Conservation (phyloP, 2,113 vertebrate species). For the Psittacus erithacus region DNA sequence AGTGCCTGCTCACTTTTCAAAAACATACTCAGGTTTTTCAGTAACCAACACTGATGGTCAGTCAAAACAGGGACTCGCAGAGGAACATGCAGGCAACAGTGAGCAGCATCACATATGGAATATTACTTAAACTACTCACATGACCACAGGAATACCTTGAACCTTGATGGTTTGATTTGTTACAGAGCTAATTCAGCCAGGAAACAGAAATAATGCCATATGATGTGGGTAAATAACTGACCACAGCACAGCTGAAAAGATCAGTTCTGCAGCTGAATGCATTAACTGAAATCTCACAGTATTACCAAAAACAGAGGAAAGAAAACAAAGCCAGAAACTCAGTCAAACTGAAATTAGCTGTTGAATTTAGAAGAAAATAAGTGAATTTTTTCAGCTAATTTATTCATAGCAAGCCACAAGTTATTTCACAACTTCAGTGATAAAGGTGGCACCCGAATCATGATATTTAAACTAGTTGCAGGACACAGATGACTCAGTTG, state of each 20-base stretch:
- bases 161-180: not conserved
- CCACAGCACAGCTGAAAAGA: not conserved
- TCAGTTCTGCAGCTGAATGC: not conserved
- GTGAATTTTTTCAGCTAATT: not conserved
- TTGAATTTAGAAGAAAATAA: conserved; percentile 15
- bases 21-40: not conserved
- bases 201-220: not conserved
- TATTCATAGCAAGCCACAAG: not conserved
- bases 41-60: not conserved
- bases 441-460: not conserved
- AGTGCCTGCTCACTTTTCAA: not conserved
- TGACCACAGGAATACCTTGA: not conserved
- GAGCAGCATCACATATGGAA: not conserved
- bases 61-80: fast-evolving
- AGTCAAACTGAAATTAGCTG: conserved; percentile 28
- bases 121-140: not conserved
- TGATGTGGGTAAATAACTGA: not conserved
- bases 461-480: not conserved
- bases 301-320: not conserved
- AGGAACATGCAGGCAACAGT: not conserved
- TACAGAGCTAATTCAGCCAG: not conserved
- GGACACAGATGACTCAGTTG: conserved; percentile 28
- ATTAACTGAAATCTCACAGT: not conserved
- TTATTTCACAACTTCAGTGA: not conserved
- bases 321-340: not conserved